Evolutionary conservation across 2,797 vertebrate genomes (phyloP).

Genomic region (Myripristis jacobus): DNA sequence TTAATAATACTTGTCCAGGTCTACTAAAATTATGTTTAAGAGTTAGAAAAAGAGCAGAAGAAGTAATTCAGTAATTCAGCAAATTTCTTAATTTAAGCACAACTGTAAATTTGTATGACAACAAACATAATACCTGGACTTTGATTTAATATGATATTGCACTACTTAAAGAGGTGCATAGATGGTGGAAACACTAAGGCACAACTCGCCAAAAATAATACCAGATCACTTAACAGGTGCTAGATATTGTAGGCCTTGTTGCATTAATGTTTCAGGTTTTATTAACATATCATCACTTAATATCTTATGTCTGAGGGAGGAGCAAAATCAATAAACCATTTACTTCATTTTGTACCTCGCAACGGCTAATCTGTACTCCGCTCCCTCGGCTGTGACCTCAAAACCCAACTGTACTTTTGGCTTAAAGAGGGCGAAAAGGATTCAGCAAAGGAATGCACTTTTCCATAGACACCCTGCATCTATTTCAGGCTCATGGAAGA

Average conservation of each 20-base stretch:
- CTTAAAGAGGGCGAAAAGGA: slow-evolving; percentile 38
- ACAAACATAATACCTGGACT: background rate
- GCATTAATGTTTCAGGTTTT: slow-evolving; percentile 68
- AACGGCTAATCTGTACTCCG: slow-evolving; percentile 49
- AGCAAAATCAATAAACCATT: slow-evolving; percentile 76
- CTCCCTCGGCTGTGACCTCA: slow-evolving; percentile 52
- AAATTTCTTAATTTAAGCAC: slow-evolving; percentile 38
- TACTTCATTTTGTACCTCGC: slow-evolving; percentile 67
- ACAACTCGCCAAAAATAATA: slow-evolving; percentile 15
- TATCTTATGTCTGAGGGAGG: slow-evolving; percentile 42
- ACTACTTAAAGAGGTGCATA: background rate
- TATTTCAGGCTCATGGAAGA: slow-evolving; percentile 40
- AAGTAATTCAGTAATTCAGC: slow-evolving; percentile 49
- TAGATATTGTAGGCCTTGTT: slow-evolving; percentile 51
- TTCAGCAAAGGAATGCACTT: slow-evolving; percentile 24
- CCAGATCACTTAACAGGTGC: slow-evolving; percentile 33
- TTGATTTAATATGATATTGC: slow-evolving; percentile 37
- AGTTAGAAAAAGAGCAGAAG: slow-evolving; percentile 62
- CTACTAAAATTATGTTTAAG: slow-evolving; percentile 60
- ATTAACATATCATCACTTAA: slow-evolving; percentile 65
- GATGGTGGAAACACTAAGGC: slow-evolving; percentile 16
- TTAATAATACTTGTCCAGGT: slow-evolving; percentile 73
- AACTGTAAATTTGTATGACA: slow-evolving; percentile 4
- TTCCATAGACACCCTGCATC: slow-evolving; percentile 23
- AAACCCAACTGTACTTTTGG: slow-evolving; percentile 37